Conservation (phyloP, 2,888 invertebrate genomes). For the Rhodophaea formosa region DNA sequence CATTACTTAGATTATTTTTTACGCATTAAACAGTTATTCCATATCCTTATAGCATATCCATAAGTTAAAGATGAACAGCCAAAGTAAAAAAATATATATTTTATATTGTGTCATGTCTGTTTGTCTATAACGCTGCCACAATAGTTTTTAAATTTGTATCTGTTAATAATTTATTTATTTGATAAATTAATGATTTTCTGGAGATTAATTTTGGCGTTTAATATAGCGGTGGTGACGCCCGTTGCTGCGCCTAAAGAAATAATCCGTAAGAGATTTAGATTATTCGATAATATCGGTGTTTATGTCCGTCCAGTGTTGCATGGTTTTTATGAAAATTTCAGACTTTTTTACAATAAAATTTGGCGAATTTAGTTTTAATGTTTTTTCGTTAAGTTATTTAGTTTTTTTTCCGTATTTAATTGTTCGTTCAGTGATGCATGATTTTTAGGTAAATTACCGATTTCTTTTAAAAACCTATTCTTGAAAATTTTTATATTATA, state of each 20-base stretch:
- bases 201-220: neutral
- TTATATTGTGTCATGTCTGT: neutral
- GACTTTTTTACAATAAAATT: neutral
- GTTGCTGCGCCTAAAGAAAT: constrained; percentile 53
- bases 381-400: neutral
- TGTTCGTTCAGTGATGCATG: constrained; percentile 6
- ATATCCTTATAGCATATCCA: no score
- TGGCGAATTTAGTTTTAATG: neutral
- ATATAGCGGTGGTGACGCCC: constrained; percentile 55
- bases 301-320: constrained; percentile 19
- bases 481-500: no score
- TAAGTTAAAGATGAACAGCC: neutral
- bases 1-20: no score
- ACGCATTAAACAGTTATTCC: no score
- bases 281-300: constrained; percentile 5
- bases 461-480: no score
- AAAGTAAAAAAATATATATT: no score
- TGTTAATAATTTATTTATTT: no score
- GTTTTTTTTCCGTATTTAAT: neutral
- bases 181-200: neutral
- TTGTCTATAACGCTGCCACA: neutral
- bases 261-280: constrained; percentile 51
- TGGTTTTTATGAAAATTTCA: neutral
- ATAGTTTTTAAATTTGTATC: no score
- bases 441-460: neutral